Evolutionary conservation across 2,888 invertebrate species (phyloP).

Genomic region (Himalopsyche kuldschensis): DNA sequence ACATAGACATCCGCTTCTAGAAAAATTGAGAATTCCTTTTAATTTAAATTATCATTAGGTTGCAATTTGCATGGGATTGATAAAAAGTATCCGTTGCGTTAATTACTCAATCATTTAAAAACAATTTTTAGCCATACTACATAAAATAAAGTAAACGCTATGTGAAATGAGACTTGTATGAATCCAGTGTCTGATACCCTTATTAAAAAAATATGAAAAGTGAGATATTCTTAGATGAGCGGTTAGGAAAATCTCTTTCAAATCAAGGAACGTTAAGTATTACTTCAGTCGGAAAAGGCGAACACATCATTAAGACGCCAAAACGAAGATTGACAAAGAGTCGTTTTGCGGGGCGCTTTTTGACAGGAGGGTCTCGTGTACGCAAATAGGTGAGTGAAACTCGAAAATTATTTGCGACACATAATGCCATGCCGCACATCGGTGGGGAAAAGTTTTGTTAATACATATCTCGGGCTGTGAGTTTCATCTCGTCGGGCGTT

Average conservation of each 20-base stretch:
- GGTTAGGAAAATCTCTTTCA: slow-evolving; percentile 22
- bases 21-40: too few relatives aligned
- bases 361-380: not conserved
- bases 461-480: slow-evolving; percentile 19
- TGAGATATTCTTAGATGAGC: slow-evolving; percentile 18
- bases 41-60: too few relatives aligned
- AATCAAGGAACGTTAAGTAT: not conserved
- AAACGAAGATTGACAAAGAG: slow-evolving; percentile 29
- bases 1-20: too few relatives aligned
- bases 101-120: too few relatives aligned
- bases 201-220: not conserved
- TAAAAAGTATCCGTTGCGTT: too few relatives aligned
- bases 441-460: slow-evolving; percentile 32
- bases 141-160: too few relatives aligned
- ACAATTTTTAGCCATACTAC: too few relatives aligned
- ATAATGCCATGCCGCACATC: slow-evolving; percentile 23
- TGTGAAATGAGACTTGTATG: too few relatives aligned
- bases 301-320: slow-evolving; percentile 35
- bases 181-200: not conserved
- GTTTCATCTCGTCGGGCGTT: slow-evolving; percentile 28
- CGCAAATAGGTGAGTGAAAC: slow-evolving; percentile 1
- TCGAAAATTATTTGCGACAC: slow-evolving; percentile 31
- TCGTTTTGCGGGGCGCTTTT: slow-evolving; percentile 20
- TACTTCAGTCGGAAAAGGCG: slow-evolving; percentile 25
- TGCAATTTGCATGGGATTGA: too few relatives aligned